Evolutionary conservation across 1,140 invertebrate genomes (phyloP).

Genomic region (Microplitis demolitor): DNA sequence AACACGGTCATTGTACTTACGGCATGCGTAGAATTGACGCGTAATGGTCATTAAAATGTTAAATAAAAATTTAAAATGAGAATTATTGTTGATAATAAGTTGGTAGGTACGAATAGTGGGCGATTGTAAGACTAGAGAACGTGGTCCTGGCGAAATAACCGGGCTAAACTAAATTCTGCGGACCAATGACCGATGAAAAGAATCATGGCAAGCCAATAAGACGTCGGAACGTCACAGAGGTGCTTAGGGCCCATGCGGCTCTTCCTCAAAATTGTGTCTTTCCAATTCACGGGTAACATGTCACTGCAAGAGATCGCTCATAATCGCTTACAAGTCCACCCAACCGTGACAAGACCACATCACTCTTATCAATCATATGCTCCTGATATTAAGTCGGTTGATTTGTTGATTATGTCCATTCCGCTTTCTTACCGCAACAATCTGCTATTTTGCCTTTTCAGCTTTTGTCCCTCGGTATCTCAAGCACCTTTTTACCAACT

Average conservation of each 20-base stretch:
- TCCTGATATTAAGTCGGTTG: conserved; percentile 51
- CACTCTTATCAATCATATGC: conserved; percentile 27
- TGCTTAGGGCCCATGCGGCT: conserved; percentile 59
- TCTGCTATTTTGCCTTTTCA: conserved; percentile 17
- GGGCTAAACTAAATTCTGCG: conserved; percentile 34
- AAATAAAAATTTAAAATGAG: not conserved
- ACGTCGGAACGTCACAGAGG: conserved; percentile 49
- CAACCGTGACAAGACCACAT: not conserved
- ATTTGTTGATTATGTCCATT: conserved; percentile 64
- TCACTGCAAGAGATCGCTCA: conserved; percentile 30
- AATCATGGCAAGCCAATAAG: conserved; percentile 52
- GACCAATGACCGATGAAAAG: conserved; percentile 53
- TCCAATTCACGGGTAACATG: conserved; percentile 57
- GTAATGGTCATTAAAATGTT: not conserved
- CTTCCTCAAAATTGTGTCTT: conserved; percentile 64
- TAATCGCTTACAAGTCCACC: not conserved
- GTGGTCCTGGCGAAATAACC: conserved; percentile 49
- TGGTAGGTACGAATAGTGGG: not conserved
- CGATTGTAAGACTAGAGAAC: not conserved
- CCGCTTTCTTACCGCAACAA: conserved; percentile 47
- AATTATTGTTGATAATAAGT: too few relatives aligned
- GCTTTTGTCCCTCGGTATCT: conserved; percentile 18
- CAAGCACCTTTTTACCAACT: conserved; percentile 11
- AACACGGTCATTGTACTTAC: conserved; percentile 57
- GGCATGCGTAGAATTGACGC: not conserved